phyloP scores from a whole-genome alignment of 1,140 invertebrate species.

The Pemphigus obesinymphae region DNA sequence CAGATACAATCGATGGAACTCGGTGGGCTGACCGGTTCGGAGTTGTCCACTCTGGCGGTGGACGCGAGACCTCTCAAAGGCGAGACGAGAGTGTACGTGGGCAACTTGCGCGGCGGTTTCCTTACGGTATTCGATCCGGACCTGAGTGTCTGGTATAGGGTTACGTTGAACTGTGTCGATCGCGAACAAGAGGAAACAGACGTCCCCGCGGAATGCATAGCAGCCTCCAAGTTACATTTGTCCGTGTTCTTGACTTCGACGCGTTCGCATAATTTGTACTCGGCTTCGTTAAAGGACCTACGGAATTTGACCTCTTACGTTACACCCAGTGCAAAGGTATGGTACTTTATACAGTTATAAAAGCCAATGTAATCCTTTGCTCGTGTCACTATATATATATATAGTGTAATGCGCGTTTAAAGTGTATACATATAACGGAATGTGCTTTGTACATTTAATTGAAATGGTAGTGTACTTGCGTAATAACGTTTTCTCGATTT shows the following conservation, averaged over 20 bases:
- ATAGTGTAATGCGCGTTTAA: too few species aligned
- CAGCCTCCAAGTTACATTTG: not conserved
- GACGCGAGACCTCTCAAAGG: constrained; percentile 1
- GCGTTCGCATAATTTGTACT: not conserved
- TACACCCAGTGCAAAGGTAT: not conserved
- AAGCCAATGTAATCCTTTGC: too few species aligned
- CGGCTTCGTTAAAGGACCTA: constrained; percentile 10
- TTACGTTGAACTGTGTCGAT: not conserved
- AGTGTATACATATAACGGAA: too few species aligned
- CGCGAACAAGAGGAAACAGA: not conserved
- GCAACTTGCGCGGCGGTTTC: not conserved
- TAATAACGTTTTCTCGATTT: too few species aligned
- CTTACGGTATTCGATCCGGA: not conserved
- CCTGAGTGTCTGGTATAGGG: not conserved
- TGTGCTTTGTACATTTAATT: too few species aligned
- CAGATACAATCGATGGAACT: not conserved
- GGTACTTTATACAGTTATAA: too few species aligned
- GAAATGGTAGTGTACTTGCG: too few species aligned
- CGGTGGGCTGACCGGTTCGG: not conserved
- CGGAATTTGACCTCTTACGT: constrained; percentile 9
- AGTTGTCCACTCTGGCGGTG: not conserved
- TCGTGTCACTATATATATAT: not conserved
- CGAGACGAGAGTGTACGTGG: not conserved
- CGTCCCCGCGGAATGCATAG: not conserved
- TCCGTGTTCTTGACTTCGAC: not conserved